phyloP scores from a whole-genome alignment of 2,888 invertebrate species.

The Andrena bicolor region DNA sequence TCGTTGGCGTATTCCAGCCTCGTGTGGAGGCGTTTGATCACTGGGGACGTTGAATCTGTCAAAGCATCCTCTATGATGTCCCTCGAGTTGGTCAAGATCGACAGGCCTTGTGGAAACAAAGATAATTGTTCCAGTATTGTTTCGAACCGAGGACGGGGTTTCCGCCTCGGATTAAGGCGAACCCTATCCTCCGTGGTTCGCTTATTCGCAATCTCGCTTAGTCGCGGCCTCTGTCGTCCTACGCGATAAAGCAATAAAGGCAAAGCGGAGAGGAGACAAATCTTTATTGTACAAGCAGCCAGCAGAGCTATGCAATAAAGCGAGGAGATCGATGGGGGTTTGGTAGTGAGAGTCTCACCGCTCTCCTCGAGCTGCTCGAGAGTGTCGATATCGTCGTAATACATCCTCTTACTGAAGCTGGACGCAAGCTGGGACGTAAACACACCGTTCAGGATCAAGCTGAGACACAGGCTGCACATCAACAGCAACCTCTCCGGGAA shows the following conservation, averaged over 20 bases:
- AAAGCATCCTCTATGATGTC: constrained; percentile 49
- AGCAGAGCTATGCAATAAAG: neutral
- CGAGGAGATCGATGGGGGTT: neutral
- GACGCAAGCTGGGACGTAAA: constrained; percentile 67
- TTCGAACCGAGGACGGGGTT: too few species aligned
- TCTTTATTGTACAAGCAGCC: neutral
- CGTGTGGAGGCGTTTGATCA: constrained; percentile 23
- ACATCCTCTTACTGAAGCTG: constrained; percentile 53
- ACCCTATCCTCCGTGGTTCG: too few species aligned
- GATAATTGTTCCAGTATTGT: neutral
- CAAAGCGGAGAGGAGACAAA: too few species aligned
- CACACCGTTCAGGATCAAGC: constrained; percentile 62
- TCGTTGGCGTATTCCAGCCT: constrained; percentile 39
- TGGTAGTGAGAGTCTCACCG: constrained; percentile 37
- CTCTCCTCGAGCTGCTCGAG: constrained; percentile 57
- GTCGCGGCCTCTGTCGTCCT: neutral
- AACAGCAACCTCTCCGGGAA: constrained; percentile 54
- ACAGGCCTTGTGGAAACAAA: constrained; percentile 6
- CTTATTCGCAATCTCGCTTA: neutral
- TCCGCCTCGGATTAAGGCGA: too few species aligned
- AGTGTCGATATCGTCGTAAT: constrained; percentile 59
- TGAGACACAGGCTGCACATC: constrained; percentile 57
- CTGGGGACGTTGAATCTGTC: neutral
- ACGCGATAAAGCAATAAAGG: too few species aligned
- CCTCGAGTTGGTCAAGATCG: constrained; percentile 25